Evolutionary conservation across 1,140 invertebrate genomes (phyloP).

Genomic region (Helicoverpa zea): DNA sequence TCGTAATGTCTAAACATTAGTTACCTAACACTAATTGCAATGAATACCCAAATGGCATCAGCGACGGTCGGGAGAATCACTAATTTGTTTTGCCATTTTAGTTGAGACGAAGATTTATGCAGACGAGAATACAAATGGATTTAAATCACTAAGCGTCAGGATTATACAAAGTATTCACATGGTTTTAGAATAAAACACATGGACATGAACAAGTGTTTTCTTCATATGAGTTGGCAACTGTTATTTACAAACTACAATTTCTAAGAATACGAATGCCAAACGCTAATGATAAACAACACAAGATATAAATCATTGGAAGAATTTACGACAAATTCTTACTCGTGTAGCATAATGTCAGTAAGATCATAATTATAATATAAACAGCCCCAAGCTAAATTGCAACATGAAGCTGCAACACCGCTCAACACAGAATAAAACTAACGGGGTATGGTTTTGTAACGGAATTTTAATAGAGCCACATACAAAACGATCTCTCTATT

Average conservation of each 20-base stretch:
- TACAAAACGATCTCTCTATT: conserved; percentile 5
- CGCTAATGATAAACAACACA: conserved; percentile 32
- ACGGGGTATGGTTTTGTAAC: conserved; percentile 49
- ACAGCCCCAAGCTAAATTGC: conserved; percentile 40
- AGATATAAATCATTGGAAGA: neutral
- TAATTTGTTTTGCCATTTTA: conserved; percentile 22
- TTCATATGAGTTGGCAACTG: conserved; percentile 3
- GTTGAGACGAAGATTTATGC: conserved; percentile 2
- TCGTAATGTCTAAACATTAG: conserved; percentile 5
- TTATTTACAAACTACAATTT: neutral
- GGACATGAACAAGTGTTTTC: neutral
- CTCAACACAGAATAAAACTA: conserved; percentile 39
- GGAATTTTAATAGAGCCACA: conserved; percentile 44
- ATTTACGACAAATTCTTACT: neutral
- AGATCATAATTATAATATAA: neutral
- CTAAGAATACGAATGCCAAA: conserved; percentile 25
- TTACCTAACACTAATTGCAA: conserved; percentile 24
- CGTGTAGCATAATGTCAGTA: neutral
- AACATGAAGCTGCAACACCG: conserved; percentile 30
- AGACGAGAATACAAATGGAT: conserved; percentile 29
- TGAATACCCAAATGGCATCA: conserved; percentile 30
- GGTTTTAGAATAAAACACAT: neutral
- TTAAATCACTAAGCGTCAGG: neutral
- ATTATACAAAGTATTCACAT: neutral
- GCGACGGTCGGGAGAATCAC: conserved; percentile 14